Evolutionary conservation across 2,113 vertebrate genomes (phyloP).

Genomic region (Coracopsis vasa): DNA sequence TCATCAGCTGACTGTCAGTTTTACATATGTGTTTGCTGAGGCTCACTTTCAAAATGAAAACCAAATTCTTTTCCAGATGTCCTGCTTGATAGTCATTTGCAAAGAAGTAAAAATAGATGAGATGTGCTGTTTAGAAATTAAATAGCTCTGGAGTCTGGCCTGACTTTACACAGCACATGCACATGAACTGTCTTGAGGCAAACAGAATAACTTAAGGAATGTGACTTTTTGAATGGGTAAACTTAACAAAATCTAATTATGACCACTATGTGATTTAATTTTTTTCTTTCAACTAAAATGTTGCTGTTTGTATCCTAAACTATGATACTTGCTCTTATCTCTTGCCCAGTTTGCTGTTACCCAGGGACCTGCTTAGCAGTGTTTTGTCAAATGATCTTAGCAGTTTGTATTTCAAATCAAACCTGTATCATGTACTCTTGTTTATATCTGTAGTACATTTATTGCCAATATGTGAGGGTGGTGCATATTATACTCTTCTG

Average conservation of each 20-base stretch:
- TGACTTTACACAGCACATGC: neutral
- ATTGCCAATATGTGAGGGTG: neutral
- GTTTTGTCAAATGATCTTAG: neutral
- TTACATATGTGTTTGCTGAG: neutral
- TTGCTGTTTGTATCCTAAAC: neutral
- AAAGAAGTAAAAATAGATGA: neutral
- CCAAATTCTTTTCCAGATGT: neutral
- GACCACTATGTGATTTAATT: neutral
- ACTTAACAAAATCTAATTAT: neutral
- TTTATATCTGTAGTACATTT: neutral
- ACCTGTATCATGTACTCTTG: neutral
- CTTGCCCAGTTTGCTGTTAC: neutral
- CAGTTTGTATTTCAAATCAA: neutral
- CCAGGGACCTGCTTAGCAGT: neutral
- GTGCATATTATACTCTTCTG: neutral
- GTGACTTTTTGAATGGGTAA: neutral
- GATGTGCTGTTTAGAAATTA: neutral
- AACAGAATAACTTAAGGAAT: neutral
- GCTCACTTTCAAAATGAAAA: neutral
- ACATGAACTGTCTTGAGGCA: neutral
- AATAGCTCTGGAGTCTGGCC: neutral
- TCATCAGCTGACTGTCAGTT: neutral
- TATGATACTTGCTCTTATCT: neutral
- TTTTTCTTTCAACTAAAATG: neutral
- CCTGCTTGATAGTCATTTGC: neutral